Evolutionary conservation across 2,797 vertebrate genomes (phyloP), one percentile per base, ranked within the genome.

Genomic region (Spondyliosoma cantharus): DNA sequence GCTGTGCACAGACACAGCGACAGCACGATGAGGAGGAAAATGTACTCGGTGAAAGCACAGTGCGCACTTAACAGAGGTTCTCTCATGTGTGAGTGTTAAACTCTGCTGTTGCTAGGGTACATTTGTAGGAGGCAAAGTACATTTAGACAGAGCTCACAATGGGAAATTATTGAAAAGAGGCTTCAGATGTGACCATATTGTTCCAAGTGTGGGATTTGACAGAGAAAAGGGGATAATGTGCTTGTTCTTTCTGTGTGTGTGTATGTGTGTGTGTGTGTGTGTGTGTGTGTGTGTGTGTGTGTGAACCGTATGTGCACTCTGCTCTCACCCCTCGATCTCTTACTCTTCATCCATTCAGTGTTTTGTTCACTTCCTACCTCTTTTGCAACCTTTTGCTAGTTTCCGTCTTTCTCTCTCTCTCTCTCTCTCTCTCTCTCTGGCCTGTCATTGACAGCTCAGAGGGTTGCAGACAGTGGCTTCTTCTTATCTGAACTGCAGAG

Each of bases 101-200:
- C 53, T 52, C 49, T 52, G 9, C 74, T 78, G 88, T 82, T 87
- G 80, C 71, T 78, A 81, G 56, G 53, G 81, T 77, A 56, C 66
- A 74, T 70, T 79, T 74, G 76, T 76, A 48, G 54, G 70, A 74
- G 78, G 53, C 17, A 3, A 91, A 76, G 93, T 93, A 89, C 94
- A 92, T 37, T 95, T 88, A 0, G 90, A 93, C 0, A 95, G 93
- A 74, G 95, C 92, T 94, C 37, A 94, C 85, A 96, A 92, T 4
- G 93, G 95, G 50, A 95, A 92, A 94, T 95, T 81, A 46, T 94
- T 93, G 81, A 84, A 94, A 92, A 53, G 50, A 84, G 45, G 95
- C 77, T 74, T 93, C 27, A 95, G 93, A 64, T 25, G 4, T 43
- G 63, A 46, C 20, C 29, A 49, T 57, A 76, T 74, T 3, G 49